Percentiles rank a stretch among this genome's conserved stretches.
Conservation (phyloP, 1,140 invertebrate species). For the Hetaerina americana region DNA sequence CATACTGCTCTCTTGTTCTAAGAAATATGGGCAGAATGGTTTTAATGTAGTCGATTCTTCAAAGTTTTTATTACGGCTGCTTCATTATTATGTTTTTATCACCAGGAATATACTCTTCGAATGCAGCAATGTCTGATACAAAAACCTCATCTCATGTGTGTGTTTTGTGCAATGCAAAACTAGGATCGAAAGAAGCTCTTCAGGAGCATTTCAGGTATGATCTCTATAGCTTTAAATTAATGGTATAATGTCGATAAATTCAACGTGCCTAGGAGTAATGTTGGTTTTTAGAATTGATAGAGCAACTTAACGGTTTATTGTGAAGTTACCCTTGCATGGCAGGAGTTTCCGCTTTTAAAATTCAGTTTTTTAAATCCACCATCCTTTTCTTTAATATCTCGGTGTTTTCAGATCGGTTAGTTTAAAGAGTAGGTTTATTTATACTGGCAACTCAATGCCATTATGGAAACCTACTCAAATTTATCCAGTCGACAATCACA, state of each 20-base stretch:
- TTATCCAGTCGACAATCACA: too few relatives aligned
- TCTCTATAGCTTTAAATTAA: too few relatives aligned
- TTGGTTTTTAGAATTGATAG: background rate
- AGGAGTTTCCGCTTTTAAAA: background rate
- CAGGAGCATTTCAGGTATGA: slow-evolving; percentile 35
- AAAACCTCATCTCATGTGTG: slow-evolving; percentile 25
- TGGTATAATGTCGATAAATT: background rate
- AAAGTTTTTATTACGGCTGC: too few relatives aligned
- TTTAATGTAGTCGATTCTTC: too few relatives aligned
- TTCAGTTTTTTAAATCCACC: background rate
- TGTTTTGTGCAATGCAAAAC: slow-evolving; percentile 32
- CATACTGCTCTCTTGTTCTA: too few relatives aligned
- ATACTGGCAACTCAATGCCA: too few relatives aligned
- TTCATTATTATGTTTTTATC: too few relatives aligned
- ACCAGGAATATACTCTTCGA: too few relatives aligned
- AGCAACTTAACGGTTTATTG: background rate
- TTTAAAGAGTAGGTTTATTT: too few relatives aligned
- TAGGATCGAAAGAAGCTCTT: slow-evolving; percentile 34
- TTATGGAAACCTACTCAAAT: too few relatives aligned
- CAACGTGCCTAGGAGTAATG: background rate
- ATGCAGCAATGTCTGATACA: slow-evolving; percentile 19
- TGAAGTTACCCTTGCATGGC: background rate
- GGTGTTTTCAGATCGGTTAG: too few relatives aligned
- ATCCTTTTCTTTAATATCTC: background rate
- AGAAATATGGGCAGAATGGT: too few relatives aligned